phyloP scores from a whole-genome alignment of 2,797 vertebrate species.

The Carduelis carduelis region DNA sequence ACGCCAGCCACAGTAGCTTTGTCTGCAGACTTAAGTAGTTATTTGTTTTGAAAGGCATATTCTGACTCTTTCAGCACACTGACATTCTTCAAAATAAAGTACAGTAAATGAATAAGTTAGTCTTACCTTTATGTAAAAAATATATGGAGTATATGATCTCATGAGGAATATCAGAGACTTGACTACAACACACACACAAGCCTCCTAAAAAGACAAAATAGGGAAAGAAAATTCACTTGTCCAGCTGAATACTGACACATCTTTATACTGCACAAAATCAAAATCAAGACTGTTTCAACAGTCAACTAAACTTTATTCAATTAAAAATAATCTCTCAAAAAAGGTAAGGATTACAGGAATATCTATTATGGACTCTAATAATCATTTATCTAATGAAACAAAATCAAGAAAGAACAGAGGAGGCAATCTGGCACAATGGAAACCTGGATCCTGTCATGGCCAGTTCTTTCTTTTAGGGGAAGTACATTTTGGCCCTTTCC shows the following conservation, averaged over 20 bases:
- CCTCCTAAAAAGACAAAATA: conserved; percentile 78
- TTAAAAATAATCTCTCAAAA: neutral
- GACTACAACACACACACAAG: conserved; percentile 88
- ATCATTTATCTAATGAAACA: neutral
- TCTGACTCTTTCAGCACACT: neutral
- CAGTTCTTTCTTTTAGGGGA: neutral
- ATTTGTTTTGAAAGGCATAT: neutral
- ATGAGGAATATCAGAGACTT: conserved; percentile 62
- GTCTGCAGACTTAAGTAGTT: neutral
- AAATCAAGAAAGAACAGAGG: neutral
- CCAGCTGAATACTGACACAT: neutral
- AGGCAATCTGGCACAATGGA: neutral
- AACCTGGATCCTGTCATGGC: neutral
- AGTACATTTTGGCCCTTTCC: neutral
- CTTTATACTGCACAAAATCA: neutral
- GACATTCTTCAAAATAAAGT: neutral
- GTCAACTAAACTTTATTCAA: neutral
- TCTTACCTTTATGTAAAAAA: conserved; percentile 89
- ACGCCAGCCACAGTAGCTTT: neutral
- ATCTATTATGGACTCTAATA: neutral
- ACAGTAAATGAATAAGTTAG: neutral
- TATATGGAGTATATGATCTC: conserved; percentile 84
- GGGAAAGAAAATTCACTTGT: neutral
- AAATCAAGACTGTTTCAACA: neutral
- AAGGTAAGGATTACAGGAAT: neutral